Evolutionary conservation across 2,888 invertebrate genomes (phyloP).

Genomic region (Tipula vernalis): DNA sequence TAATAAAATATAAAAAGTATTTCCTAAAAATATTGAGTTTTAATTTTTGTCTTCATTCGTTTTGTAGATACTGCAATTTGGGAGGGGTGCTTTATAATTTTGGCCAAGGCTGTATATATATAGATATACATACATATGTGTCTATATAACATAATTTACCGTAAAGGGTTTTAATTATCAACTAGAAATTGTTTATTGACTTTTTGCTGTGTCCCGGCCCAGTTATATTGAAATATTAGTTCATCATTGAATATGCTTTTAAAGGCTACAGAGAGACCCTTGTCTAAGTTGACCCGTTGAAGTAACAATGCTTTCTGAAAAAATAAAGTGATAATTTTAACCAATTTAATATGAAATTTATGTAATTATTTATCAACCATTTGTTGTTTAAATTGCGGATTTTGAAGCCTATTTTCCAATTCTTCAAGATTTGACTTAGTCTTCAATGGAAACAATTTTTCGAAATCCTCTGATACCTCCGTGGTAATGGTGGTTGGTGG

Average conservation of each 20-base stretch:
- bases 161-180: background rate
- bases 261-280: background rate
- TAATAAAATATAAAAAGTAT: too few species aligned
- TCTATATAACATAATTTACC: background rate
- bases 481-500: background rate
- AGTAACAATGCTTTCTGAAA: background rate
- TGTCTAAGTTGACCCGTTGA: background rate
- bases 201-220: background rate
- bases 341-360: background rate
- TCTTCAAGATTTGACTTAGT: background rate
- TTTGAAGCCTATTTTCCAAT: background rate
- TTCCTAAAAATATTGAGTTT: too few species aligned
- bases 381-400: background rate
- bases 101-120: too few species aligned
- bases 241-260: background rate
- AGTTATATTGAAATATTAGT: background rate
- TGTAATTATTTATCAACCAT: background rate
- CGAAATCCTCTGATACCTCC: background rate
- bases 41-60: too few species aligned
- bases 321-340: background rate
- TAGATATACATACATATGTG: too few species aligned
- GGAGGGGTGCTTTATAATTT: too few species aligned
- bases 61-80: too few species aligned
- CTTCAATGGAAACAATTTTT: background rate
- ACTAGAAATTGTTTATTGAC: background rate